A percentile compares a stretch with the other conserved stretches of the same genome.
phyloP scores from a whole-genome alignment of 2,113 vertebrate genomes.

The Bujurquina vittata region DNA sequence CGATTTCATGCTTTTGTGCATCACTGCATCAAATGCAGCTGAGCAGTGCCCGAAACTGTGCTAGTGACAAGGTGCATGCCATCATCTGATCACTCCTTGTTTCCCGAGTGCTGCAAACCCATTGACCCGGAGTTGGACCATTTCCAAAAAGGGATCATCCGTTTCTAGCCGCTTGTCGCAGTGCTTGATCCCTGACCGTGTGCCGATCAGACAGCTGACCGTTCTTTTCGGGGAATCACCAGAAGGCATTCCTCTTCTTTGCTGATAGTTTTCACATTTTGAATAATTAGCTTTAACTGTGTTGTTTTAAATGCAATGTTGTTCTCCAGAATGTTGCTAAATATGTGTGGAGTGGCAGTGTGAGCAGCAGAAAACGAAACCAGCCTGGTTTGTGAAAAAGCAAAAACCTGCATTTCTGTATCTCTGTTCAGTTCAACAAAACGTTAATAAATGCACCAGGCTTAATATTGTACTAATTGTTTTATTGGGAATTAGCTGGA shows the following conservation, averaged over 20 bases:
- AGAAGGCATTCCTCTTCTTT: background rate
- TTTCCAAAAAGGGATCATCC: slow-evolving; percentile 45
- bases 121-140: slow-evolving; percentile 15
- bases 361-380: background rate
- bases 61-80: background rate
- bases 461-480: background rate
- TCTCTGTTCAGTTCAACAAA: background rate
- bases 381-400: background rate
- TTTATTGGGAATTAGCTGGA: background rate
- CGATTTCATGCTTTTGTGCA: no score
- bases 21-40: no score
- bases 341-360: background rate
- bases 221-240: background rate
- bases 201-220: background rate
- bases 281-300: background rate
- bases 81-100: slow-evolving; percentile 39
- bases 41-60: background rate
- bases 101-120: slow-evolving; percentile 33
- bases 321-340: background rate
- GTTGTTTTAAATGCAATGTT: background rate
- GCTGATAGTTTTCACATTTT: background rate
- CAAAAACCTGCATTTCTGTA: no score
- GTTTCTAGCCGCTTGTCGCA: slow-evolving; percentile 19
- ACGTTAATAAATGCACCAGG: background rate
- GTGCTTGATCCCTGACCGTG: slow-evolving; percentile 20